phyloP scores from a whole-genome alignment of 2,113 vertebrate genomes.

The Oostethus manadensis region DNA sequence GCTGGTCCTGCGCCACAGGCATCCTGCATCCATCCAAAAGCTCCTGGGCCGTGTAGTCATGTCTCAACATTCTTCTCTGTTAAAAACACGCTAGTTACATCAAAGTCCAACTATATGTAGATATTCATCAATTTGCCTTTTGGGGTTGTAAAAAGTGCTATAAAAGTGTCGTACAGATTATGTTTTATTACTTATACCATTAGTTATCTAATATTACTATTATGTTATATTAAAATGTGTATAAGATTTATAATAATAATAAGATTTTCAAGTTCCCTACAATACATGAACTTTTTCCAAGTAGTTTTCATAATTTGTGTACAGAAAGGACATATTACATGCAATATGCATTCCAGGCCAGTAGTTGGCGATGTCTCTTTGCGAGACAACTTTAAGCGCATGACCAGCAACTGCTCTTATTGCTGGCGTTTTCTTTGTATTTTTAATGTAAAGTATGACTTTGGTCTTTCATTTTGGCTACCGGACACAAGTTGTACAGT shows the following conservation, averaged over 20 bases:
- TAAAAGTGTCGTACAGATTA: too few relatives aligned
- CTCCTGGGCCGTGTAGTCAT: conserved; percentile 40
- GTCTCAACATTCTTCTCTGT: conserved; percentile 45
- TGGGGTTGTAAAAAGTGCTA: too few relatives aligned
- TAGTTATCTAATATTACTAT: too few relatives aligned
- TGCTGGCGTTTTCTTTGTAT: too few relatives aligned
- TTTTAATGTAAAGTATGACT: neutral
- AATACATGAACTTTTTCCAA: too few relatives aligned
- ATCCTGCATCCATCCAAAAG: conserved; percentile 19
- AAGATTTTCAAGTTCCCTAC: too few relatives aligned
- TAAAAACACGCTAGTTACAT: conserved; percentile 43
- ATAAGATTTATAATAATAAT: too few relatives aligned
- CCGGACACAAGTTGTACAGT: too few relatives aligned
- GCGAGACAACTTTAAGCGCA: neutral
- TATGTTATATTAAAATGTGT: too few relatives aligned
- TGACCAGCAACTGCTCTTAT: neutral
- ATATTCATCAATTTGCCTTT: too few relatives aligned
- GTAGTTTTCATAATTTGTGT: too few relatives aligned
- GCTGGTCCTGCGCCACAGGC: conserved; percentile 37
- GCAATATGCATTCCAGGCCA: neutral
- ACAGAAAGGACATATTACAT: neutral
- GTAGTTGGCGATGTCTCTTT: neutral
- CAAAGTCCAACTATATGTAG: conserved; percentile 19
- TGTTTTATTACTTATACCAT: too few relatives aligned
- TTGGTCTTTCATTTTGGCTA: neutral